phyloP scores from a whole-genome alignment of 2,888 invertebrate genomes.

The Electrophaes corylata region DNA sequence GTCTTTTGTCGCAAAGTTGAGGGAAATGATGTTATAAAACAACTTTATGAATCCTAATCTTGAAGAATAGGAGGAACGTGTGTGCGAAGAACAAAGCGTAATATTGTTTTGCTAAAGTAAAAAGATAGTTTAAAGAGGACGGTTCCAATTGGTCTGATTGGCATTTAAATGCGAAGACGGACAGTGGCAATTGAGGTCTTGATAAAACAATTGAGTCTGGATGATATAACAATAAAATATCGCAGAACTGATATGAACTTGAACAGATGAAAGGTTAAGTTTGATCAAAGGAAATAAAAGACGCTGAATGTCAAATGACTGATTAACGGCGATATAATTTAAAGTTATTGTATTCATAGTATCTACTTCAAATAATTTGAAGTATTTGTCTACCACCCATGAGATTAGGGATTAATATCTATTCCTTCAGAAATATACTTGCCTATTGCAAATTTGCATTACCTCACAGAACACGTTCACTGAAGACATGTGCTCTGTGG shows the following conservation, averaged over 20 bases:
- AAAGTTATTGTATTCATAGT: not conserved
- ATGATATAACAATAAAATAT: constrained; percentile 32
- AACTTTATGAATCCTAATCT: constrained; percentile 11
- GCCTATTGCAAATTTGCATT: too few relatives aligned
- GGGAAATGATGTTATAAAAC: not conserved
- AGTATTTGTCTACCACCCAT: not conserved
- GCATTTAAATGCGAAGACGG: constrained; percentile 30
- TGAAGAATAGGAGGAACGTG: not conserved
- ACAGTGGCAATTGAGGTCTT: constrained; percentile 33
- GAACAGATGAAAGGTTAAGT: constrained; percentile 29
- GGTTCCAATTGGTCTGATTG: constrained; percentile 29
- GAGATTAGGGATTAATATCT: not conserved
- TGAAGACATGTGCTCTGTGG: not conserved
- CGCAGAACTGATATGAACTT: constrained; percentile 38
- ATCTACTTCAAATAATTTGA: not conserved
- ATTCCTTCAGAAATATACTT: not conserved
- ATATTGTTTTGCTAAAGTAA: constrained; percentile 9
- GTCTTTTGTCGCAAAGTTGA: constrained; percentile 3
- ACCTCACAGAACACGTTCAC: not conserved
- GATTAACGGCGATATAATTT: not conserved
- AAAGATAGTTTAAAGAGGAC: constrained; percentile 20
- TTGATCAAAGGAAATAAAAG: constrained; percentile 7
- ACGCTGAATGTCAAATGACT: constrained; percentile 3
- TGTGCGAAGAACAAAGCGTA: not conserved
- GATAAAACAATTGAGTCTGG: constrained; percentile 34